Evolutionary conservation across 2,113 vertebrate genomes (phyloP), one percentile per base, ranked within the genome.

Genomic region (Oryzias javanicus): DNA sequence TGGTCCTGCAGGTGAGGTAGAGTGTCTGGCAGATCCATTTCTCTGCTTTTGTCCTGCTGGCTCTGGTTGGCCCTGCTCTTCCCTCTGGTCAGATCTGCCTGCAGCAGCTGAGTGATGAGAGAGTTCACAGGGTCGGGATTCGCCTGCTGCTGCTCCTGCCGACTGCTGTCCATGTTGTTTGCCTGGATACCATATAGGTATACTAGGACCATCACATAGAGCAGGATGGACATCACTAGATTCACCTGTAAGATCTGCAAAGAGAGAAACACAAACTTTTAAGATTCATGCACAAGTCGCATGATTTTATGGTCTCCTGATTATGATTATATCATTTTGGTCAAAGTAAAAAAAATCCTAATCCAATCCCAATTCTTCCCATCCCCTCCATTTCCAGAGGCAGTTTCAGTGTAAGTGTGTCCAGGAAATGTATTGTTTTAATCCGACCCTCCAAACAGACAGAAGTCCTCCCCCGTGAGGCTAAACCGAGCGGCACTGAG

Each of bases 191-290:
- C 96, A 91, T 96, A 94, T 87, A 99, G 95, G 94, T 96, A 98
- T 88, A 94, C 72, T 67, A 99, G 95, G 92, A 98, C 94, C 95
- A 97, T 95, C 91, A 95, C 92, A 92, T 97, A 99, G 91, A 98
- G 93, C 93, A 99, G 93, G 94, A 99, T 94, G 94, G 95, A 98
- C 97, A 99, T 99, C 94, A 97, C 96, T 95, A 97, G 94, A 95
- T 98, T 99, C 94, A 98, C 96, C 95, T 98, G 95, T 94, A 99
- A 95, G 92, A 98, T 88, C 96, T 98, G 88, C 19, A 90, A 84
- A 85, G 66, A 85, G 61, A 84, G 84, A 89, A 19, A 85, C 41
- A 79, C 17, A 73, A 0, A 17, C 12, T 4, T 40, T 60, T 52
- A 59, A 54, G 42, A 19, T 5, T 8, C 27, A 12, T 18, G 2